Base-by-base conservation (phyloP, 2,797 vertebrate genomes). In the Squalus acanthias region DNA sequence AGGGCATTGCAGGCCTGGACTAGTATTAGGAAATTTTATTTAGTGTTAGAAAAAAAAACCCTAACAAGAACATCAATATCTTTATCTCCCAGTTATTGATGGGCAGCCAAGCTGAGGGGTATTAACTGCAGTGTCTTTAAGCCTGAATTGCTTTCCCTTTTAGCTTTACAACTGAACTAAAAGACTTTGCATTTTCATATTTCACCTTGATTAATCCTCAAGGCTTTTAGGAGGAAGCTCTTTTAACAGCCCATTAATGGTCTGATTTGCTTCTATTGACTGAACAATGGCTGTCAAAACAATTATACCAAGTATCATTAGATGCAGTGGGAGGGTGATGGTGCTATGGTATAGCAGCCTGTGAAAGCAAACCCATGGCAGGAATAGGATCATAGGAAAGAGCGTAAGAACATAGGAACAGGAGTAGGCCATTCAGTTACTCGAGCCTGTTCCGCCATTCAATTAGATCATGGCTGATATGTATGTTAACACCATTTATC, bases 171-270 rank as follows among this genome's bases (percentile, higher is more conserved):
- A 76, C 15, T 95, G 69, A 95, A 60, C 94, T 74, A 46, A 72
- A 53, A 74, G 39, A 67, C 69, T 57, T 95, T 33, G 69, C 50
- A 95, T 95, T 76, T 95, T 95, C 94, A 74, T 95, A 76, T 95
- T 95, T 95, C 70, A 95, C 50, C 15, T 76, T 95, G 94, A 95
- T 95, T 95, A 95, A 95, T 76, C 70, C 70, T 95, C 69, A 33
- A 95, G 70, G 70, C 72, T 95, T 60, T 74, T 60, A n/a, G 17
- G 50, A 46, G 94, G 70, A 76, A 74, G 70, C 33, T 95, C 39
- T 95, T 95, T 95, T 57, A 74, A 76, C 94, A 60, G 70, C 72
- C 70, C 70, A 76, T 95, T 95, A 95, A 24, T n/a, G 94, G 69
- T 5, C 94, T 76, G 69, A 60, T 57, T 76, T 76, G 50, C 50